These are phyloP conservation scores for Corydoras sp. DNA, from an alignment of 2,113 vertebrate species.

Conservation along the genomic window DNA sequence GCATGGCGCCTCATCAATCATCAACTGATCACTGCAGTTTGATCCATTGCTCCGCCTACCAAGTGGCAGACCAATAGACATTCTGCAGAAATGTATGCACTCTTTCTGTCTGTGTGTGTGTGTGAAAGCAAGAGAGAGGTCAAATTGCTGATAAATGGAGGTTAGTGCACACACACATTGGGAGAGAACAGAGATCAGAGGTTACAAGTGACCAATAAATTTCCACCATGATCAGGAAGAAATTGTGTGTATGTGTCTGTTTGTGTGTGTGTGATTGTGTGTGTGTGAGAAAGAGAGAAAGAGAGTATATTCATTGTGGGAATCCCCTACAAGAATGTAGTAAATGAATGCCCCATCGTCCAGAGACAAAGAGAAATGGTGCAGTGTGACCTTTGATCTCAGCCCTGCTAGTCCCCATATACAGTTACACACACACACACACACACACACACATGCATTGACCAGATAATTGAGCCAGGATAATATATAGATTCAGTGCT, in stretches of 20 bases:
- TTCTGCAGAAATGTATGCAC: neutral
- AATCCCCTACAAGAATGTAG: slow-evolving; percentile 3
- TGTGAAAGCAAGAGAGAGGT: slow-evolving; percentile 5
- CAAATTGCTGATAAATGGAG: too few relatives aligned
- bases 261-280: neutral
- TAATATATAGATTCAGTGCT: too few relatives aligned
- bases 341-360: slow-evolving; percentile 23
- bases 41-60: slow-evolving; percentile 3
- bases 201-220: too few relatives aligned
- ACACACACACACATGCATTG: slow-evolving; percentile 16
- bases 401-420: slow-evolving; percentile 18
- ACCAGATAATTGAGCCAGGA: neutral
- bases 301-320: slow-evolving; percentile 11
- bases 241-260: neutral
- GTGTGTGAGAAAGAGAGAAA: neutral
- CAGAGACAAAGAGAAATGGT: slow-evolving; percentile 16
- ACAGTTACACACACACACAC: slow-evolving; percentile 15
- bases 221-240: too few relatives aligned
- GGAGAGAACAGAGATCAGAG: too few relatives aligned
- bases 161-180: too few relatives aligned
- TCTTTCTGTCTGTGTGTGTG: neutral
- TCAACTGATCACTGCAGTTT: slow-evolving; percentile 34
- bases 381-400: slow-evolving; percentile 23
- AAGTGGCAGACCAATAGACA: neutral
- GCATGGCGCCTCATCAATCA: slow-evolving; percentile 32